Evolutionary conservation across 2,888 invertebrate genomes (phyloP).

Genomic region (Dasysyrphus tricinctus): DNA sequence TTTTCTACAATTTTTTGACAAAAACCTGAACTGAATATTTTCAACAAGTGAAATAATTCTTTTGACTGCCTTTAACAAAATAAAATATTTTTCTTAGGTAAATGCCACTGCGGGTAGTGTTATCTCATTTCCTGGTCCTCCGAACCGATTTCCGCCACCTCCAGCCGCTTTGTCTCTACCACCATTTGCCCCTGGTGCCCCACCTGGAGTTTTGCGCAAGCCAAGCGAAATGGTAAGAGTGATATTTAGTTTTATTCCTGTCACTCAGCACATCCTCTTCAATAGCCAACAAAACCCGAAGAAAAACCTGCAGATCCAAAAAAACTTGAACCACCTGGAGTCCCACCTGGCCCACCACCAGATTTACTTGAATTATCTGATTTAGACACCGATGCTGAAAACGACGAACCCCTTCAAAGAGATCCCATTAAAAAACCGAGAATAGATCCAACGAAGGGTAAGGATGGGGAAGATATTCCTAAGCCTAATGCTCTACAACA

Average conservation of each 20-base stretch:
- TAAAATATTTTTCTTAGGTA: conserved; percentile 7
- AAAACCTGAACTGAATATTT: no score
- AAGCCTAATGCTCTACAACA: conserved; percentile 93
- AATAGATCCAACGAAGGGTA: conserved; percentile 81
- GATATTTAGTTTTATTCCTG: neutral
- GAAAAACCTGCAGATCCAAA: conserved; percentile 80
- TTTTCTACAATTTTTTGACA: no score
- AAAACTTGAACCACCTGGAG: conserved; percentile 90
- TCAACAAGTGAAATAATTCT: neutral
- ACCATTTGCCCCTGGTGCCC: conserved; percentile 86
- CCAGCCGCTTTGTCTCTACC: conserved; percentile 81
- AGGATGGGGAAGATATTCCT: conserved; percentile 76
- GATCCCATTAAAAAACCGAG: conserved; percentile 79
- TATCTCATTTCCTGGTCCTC: conserved; percentile 78
- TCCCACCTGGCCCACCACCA: conserved; percentile 93
- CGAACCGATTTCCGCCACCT: conserved; percentile 81
- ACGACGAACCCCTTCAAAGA: conserved; percentile 80
- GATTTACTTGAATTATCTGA: conserved; percentile 88
- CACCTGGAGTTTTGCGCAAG: conserved; percentile 90
- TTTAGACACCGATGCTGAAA: conserved; percentile 84
- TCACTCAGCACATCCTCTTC: conserved; percentile 48
- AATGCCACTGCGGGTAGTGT: conserved; percentile 83
- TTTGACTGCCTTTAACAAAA: neutral
- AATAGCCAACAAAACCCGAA: conserved; percentile 71
- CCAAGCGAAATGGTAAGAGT: conserved; percentile 85